phyloP scores from a whole-genome alignment of 92 coral and sea anemone species.

The Isaurus tuberculatus region DNA sequence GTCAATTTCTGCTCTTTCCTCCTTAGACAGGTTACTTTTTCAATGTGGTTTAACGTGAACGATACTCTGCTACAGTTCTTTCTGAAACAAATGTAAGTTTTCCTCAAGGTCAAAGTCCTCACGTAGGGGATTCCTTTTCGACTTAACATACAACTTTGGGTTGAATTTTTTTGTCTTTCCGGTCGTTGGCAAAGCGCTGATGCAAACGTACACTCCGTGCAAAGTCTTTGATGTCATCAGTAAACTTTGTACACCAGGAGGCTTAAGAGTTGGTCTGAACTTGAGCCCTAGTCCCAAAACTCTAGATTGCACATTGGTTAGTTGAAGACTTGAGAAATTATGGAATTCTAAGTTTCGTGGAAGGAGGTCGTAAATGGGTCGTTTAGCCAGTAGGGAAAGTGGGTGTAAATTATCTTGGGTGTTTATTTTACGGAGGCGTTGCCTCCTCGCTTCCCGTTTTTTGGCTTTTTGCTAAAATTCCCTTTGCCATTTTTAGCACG shows the following conservation, averaged over 20 bases:
- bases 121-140: slow-evolving; percentile 8
- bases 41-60: neutral
- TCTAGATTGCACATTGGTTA: slow-evolving; percentile 14
- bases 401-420: slow-evolving; percentile 1
- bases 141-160: slow-evolving; percentile 22
- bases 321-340: slow-evolving; percentile 31
- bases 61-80: slow-evolving; percentile 7
- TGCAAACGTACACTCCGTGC: slow-evolving; percentile 9
- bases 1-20: neutral
- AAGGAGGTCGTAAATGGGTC: slow-evolving; percentile 34
- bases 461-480: slow-evolving; percentile 3
- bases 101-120: slow-evolving; percentile 20
- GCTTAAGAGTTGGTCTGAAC: slow-evolving; percentile 33
- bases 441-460: slow-evolving; percentile 18
- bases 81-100: neutral
- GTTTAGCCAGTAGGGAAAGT: slow-evolving; percentile 16
- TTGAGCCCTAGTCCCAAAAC: slow-evolving; percentile 27
- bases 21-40: neutral
- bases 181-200: neutral
- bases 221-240: slow-evolving; percentile 14
- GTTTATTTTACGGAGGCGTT: slow-evolving; percentile 20
- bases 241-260: neutral
- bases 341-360: slow-evolving; percentile 27
- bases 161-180: neutral
- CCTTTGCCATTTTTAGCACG: slow-evolving; percentile 19